Evolutionary conservation across 2,888 invertebrate genomes (phyloP), one percentile per base, ranked within the genome.

Genomic region (Lasioglossum calceatum): DNA sequence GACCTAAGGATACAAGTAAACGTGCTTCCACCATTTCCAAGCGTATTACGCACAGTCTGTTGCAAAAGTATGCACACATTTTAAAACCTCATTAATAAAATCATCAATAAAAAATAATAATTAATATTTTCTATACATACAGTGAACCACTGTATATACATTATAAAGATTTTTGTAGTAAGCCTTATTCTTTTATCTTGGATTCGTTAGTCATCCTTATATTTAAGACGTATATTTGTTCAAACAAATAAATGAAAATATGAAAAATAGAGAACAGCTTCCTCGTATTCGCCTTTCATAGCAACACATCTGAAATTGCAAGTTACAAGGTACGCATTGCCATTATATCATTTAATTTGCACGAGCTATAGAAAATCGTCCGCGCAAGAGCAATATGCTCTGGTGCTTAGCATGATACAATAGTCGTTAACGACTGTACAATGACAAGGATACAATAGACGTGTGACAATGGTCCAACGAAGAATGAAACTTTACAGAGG

Each of bases 391-490:
- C 67, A 67, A 67, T 19, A 67, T 19, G 32, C 67, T 36, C 61
- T 47, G 75, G 14, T 72, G 50, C 85, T 72, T 44, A 19, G 58
- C 42, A 23, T 58, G 81, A 84, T 67, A 84, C 84, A 84, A 81
- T 72, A 72, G 81, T 64, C 67, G 67, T 36, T 76, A 75, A 76
- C 54, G 73, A 77, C n/a, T 74, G n/a, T 42, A 36, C 67, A 67
- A 67, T 74, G n/a, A 67, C 67, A 67, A 67, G 70, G 42, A 77
- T 67, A 72, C 77, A 77, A 81, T 77, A 32, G 72, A 39, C 44
- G 42, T 47, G 72, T 64, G 61, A 81, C 77, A 50, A 77, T 77
- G 61, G 47, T 47, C 64, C 47, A n/a, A 36, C 47, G 39, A 77
- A 77, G 58, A 61, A 73, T 61, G 73, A 50, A 72, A 67, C 32